These are phyloP conservation scores for Drosophila buzzatii DNA, from an alignment of 2,888 invertebrate species.

Conservation along the genomic window DNA sequence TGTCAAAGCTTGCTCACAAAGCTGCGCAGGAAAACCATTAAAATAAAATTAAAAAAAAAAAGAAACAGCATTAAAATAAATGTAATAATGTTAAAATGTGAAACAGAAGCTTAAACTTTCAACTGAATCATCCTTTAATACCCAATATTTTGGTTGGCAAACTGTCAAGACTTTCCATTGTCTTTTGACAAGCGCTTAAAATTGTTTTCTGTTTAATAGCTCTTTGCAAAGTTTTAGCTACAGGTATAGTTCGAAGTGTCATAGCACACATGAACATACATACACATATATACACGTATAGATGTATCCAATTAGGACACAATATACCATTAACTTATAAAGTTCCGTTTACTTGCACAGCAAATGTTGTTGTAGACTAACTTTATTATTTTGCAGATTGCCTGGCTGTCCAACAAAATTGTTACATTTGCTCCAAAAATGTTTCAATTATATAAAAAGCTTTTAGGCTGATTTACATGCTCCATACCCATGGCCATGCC, in stretches of 20 bases:
- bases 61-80: constrained; percentile 1
- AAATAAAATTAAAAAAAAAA: neutral
- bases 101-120: neutral
- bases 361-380: constrained; percentile 20
- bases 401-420: constrained; percentile 39
- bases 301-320: constrained; percentile 17
- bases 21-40: neutral
- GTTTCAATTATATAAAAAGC: constrained; percentile 71
- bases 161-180: neutral
- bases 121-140: neutral
- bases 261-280: neutral
- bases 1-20: constrained; percentile 22
- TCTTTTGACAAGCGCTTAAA: neutral
- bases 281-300: neutral
- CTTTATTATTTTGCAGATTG: constrained; percentile 48
- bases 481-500: neutral
- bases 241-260: neutral
- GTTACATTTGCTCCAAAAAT: constrained; percentile 57
- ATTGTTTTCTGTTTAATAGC: constrained; percentile 1
- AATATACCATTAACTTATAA: constrained; percentile 35
- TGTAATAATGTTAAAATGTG: neutral
- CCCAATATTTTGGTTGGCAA: neutral
- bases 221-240: constrained; percentile 1
- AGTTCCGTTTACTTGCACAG: constrained; percentile 7
- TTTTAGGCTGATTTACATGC: constrained; percentile 64